These are phyloP conservation scores for Trissolcus japonicus DNA, from an alignment of 2,888 invertebrate species.

Conservation along the genomic window DNA sequence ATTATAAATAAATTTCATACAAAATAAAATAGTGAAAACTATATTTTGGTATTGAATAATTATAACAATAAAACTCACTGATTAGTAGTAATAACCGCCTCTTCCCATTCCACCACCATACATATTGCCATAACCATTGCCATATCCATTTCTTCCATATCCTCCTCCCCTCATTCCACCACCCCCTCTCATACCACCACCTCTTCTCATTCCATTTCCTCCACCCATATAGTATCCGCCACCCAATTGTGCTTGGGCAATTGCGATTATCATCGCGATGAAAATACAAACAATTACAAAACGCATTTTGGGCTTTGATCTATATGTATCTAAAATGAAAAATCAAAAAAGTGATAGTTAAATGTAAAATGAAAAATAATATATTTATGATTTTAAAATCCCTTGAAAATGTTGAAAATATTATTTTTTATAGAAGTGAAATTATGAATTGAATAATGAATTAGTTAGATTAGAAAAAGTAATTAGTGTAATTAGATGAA, in stretches of 20 bases:
- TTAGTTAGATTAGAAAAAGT: too few relatives aligned
- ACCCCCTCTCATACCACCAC: not conserved
- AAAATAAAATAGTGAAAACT: too few relatives aligned
- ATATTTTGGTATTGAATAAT: too few relatives aligned
- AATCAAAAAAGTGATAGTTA: not conserved
- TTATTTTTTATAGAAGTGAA: too few relatives aligned
- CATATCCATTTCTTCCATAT: not conserved
- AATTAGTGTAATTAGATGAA: too few relatives aligned
- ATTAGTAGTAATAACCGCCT: not conserved
- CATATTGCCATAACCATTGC: not conserved
- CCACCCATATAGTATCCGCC: not conserved
- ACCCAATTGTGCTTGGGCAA: not conserved
- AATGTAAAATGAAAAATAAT: too few relatives aligned
- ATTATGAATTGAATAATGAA: too few relatives aligned
- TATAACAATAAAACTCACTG: not conserved
- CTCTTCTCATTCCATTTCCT: not conserved
- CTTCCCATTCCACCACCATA: not conserved
- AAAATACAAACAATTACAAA: not conserved
- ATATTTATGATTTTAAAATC: too few relatives aligned
- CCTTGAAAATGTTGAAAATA: too few relatives aligned
- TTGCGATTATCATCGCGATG: not conserved
- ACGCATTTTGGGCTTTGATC: slow-evolving; percentile 1
- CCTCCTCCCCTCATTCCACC: slow-evolving; percentile 1
- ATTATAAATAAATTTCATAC: too few relatives aligned
- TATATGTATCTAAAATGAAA: not conserved